Evolutionary conservation across 2,113 vertebrate genomes (phyloP).

Genomic region (Daubentonia madagascariensis): DNA sequence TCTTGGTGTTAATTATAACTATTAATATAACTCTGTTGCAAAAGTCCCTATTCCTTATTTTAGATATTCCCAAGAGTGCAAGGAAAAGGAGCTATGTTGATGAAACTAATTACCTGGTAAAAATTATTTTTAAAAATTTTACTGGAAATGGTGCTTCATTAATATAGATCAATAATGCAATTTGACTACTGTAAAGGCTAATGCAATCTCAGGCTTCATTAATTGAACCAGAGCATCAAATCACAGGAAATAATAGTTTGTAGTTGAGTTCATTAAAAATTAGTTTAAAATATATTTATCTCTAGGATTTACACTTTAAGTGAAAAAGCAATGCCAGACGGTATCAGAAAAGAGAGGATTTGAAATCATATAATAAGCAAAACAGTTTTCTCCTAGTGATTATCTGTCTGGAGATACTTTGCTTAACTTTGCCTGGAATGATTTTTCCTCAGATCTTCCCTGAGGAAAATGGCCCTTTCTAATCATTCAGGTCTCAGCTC

Average conservation of each 20-base stretch:
- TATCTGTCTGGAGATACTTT: not conserved
- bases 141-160: conserved; percentile 53
- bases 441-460: not conserved
- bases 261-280: conserved; percentile 36
- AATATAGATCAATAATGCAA: conserved; percentile 47
- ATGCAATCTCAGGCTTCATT: conserved; percentile 18
- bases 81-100: not conserved
- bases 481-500: not conserved
- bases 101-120: conserved; percentile 59
- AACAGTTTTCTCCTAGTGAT: not conserved
- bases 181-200: conserved; percentile 40
- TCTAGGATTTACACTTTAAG: not conserved
- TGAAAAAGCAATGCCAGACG: not conserved
- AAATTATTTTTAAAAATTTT: conserved; percentile 49
- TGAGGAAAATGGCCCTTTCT: not conserved
- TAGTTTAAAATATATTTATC: not conserved
- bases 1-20: conserved; percentile 29
- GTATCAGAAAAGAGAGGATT: not conserved
- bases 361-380: not conserved
- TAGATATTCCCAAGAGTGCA: conserved; percentile 11
- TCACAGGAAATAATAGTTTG: conserved; percentile 25
- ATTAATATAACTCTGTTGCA: not conserved
- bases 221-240: conserved; percentile 12
- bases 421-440: not conserved
- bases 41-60: conserved; percentile 27